Evolutionary conservation across 2,113 vertebrate genomes (phyloP), one percentile per base, ranked within the genome.

Genomic region (Sebastes fasciatus): DNA sequence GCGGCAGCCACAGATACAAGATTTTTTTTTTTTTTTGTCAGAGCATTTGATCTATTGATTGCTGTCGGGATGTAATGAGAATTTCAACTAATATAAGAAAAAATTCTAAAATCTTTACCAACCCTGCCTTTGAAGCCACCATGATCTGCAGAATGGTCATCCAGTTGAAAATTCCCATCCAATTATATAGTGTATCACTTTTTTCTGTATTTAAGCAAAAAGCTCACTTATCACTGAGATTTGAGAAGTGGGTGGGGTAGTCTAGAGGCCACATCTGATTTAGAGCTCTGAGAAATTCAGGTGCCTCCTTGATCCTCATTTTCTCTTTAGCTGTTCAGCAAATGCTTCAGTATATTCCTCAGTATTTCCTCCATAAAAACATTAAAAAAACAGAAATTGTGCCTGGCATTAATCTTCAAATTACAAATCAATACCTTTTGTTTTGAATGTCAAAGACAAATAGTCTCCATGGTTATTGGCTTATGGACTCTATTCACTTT

Each of bases 381-480:
- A 63, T 26, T 14, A 11, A 60, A 16, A 46, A 79, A 70, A 61
- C 43, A 2, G 3, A 58, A 11, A 78, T 17, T 55, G 13, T 6
- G n/a, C 34, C 16, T 49, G 26, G 43, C n/a, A 60, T 55, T 34
- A 67, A 72, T 74, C 49, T 80, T 43, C 5, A 54, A 79, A 73
- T 74, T 65, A 62, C 43, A 64, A 83, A 80, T 60, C 1, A 68
- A 49, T 40, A 63, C 19, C n/a, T 68, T 70, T 72, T 73, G 43
- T 8, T 55, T 77, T 72, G 4, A 71, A 54, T 4, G n/a, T 84
- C 43, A 82, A 68, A 80, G 76, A 83, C 66, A 79, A 85, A 83
- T 45, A 34, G 46, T 42, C 62, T 80, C 72, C 70, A 63, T 61
- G 66, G 43, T 75, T 77, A 84, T 46, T 83, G 74, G 71, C 84